A percentile compares a stretch with the other conserved stretches of the same genome.
Evolutionary conservation across 2,797 vertebrate genomes (phyloP).

Genomic region (Argentina silus): DNA sequence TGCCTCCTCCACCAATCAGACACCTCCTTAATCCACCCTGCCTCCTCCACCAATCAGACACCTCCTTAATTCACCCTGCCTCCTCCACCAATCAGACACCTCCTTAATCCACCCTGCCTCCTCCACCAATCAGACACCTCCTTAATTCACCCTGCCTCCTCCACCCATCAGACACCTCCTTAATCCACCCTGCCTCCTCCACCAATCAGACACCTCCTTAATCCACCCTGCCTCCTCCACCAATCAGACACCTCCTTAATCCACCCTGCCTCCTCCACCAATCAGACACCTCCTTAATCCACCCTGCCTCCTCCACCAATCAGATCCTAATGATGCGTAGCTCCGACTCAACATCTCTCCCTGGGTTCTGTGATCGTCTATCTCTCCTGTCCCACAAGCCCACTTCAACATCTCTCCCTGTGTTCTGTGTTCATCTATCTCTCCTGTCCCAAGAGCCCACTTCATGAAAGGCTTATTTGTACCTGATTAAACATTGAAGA

Average conservation of each 20-base stretch:
- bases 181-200: no score
- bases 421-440: neutral
- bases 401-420: neutral
- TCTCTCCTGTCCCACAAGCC: no score
- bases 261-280: neutral
- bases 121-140: no score
- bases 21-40: neutral
- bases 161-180: no score
- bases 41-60: neutral
- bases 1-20: neutral
- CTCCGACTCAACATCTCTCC: neutral
- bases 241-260: neutral
- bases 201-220: no score
- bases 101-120: no score
- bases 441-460: constrained; percentile 12
- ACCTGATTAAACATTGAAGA: constrained; percentile 23
- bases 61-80: no score
- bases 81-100: no score
- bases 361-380: neutral
- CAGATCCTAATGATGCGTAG: neutral
- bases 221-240: no score
- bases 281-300: constrained; percentile 5
- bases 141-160: no score
- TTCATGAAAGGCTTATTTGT: constrained; percentile 24
- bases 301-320: neutral